These are phyloP conservation scores for Morpho helenor DNA, from an alignment of 2,888 invertebrate genomes.

Conservation along the genomic window DNA sequence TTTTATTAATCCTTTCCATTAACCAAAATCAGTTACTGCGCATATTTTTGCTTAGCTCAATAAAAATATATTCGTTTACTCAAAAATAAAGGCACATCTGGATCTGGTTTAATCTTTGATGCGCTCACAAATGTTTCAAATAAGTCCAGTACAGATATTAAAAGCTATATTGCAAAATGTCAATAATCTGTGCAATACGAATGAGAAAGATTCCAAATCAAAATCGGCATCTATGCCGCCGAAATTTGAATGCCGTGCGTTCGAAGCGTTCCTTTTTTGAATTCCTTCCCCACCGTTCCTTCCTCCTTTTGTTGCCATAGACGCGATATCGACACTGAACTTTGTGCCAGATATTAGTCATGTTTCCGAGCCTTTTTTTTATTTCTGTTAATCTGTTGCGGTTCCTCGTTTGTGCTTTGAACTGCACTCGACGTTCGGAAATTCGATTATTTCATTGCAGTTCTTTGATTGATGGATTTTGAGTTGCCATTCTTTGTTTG, in stretches of 20 bases:
- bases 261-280: conserved; percentile 47
- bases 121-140: not conserved
- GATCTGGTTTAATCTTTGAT: not conserved
- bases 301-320: conserved; percentile 57
- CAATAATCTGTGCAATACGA: conserved; percentile 22
- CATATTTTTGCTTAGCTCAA: no score
- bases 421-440: conserved; percentile 66
- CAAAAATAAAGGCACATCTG: not conserved
- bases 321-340: conserved; percentile 64
- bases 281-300: conserved; percentile 49
- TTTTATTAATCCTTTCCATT: no score
- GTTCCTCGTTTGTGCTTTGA: conserved; percentile 70
- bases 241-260: conserved; percentile 35
- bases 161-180: conserved; percentile 17
- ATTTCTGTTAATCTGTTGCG: conserved; percentile 62
- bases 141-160: conserved; percentile 6
- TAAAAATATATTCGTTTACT: not conserved
- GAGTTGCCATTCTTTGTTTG: conserved; percentile 53
- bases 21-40: no score
- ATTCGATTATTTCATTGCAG: conserved; percentile 73
- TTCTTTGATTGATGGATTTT: conserved; percentile 74
- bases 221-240: conserved; percentile 38
- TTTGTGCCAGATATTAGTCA: conserved; percentile 72
- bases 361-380: conserved; percentile 43
- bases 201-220: conserved; percentile 35